Conservation (phyloP, 1,140 invertebrate genomes). For the Drosophila murphyi region DNA sequence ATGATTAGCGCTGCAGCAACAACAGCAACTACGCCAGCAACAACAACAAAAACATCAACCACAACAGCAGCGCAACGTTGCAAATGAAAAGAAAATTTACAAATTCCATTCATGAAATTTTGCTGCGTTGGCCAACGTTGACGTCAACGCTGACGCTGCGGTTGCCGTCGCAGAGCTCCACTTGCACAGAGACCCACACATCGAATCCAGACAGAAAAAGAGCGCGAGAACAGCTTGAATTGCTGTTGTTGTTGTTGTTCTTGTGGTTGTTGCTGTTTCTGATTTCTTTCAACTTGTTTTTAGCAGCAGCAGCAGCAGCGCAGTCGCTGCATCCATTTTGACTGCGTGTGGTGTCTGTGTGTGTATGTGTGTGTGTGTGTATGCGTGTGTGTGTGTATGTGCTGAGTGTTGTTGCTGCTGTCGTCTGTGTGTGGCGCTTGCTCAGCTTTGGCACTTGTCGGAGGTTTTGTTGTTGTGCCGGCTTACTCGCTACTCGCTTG, state of each 20-base stretch:
- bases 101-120: constrained; percentile 83
- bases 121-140: constrained; percentile 67
- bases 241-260: constrained; percentile 9
- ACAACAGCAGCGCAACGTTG: constrained; percentile 51
- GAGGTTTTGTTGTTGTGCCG: constrained; percentile 76
- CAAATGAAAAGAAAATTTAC: constrained; percentile 83
- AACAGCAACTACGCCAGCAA: constrained; percentile 31
- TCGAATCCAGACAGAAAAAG: constrained; percentile 16
- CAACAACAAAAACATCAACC: constrained; percentile 26
- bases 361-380: constrained; percentile 5
- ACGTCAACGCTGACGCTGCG: constrained; percentile 24
- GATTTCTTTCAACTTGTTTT: constrained; percentile 35
- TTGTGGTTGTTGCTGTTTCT: constrained; percentile 9
- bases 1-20: constrained; percentile 68
- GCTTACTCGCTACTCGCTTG: constrained; percentile 33
- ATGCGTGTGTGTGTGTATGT: constrained; percentile 30
- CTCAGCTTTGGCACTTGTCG: constrained; percentile 71
- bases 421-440: constrained; percentile 74
- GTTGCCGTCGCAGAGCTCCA: constrained; percentile 14
- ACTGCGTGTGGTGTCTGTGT: not conserved
- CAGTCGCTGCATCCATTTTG: constrained; percentile 27
- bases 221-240: constrained; percentile 22
- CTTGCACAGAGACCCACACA: constrained; percentile 36
- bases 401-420: constrained; percentile 16
- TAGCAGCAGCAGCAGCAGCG: constrained; percentile 17